These are phyloP conservation scores for Ctenopoma multispine DNA, from an alignment of 2,797 vertebrate species.

Conservation along the genomic window DNA sequence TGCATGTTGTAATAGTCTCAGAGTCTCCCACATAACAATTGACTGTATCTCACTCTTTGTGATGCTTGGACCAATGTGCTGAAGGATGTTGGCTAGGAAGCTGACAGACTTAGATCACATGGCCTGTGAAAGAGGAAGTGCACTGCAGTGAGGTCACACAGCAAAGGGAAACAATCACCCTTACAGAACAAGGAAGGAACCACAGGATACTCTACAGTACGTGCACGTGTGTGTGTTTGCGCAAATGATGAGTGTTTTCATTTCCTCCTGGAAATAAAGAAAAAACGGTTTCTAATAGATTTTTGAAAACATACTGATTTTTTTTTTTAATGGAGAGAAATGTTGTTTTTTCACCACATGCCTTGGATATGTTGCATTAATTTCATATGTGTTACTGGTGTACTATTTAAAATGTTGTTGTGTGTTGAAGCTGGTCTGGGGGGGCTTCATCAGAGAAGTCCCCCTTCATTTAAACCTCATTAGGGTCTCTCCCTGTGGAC, in stretches of 20 bases:
- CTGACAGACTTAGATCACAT: constrained; percentile 62
- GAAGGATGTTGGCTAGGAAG: constrained; percentile 47
- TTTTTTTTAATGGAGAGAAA: too few species aligned
- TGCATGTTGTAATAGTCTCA: neutral
- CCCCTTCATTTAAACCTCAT: constrained; percentile 60
- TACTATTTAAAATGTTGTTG: neutral
- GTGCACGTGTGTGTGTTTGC: constrained; percentile 30
- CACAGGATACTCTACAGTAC: constrained; percentile 41
- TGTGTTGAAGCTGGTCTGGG: constrained; percentile 11
- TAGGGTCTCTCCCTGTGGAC: constrained; percentile 56
- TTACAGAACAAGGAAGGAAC: constrained; percentile 79
- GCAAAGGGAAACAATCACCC: constrained; percentile 67
- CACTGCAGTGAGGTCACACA: constrained; percentile 67
- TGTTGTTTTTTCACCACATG: too few species aligned
- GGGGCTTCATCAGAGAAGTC: constrained; percentile 44
- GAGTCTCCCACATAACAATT: constrained; percentile 45
- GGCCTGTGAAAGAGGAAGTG: constrained; percentile 66
- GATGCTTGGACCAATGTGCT: constrained; percentile 63
- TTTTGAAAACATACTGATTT: too few species aligned
- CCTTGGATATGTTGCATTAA: neutral
- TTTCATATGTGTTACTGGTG: neutral
- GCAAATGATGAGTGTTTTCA: constrained; percentile 61
- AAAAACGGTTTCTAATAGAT: too few species aligned
- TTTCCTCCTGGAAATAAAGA: constrained; percentile 77
- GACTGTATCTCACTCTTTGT: constrained; percentile 22